Evolutionary conservation across 2,113 vertebrate genomes (phyloP).

Genomic region (Lophotis ruficrista): DNA sequence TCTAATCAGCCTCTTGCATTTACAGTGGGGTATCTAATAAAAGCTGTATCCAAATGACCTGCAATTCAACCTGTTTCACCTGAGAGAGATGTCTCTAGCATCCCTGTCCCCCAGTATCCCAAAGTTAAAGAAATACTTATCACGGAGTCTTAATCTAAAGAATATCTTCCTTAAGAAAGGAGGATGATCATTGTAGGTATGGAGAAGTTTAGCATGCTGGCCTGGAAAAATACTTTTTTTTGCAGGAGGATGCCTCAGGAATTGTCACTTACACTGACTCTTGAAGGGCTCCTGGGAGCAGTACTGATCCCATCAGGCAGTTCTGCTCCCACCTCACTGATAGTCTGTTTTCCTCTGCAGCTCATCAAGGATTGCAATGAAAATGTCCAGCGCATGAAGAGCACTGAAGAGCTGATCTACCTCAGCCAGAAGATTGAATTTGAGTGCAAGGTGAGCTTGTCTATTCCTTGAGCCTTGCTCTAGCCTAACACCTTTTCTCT

Average conservation of each 20-base stretch:
- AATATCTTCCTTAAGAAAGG: background rate
- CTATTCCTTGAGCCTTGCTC: background rate
- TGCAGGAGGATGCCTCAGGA: background rate
- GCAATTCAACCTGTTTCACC: background rate
- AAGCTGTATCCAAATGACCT: background rate
- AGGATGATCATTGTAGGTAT: background rate
- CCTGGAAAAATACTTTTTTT: background rate
- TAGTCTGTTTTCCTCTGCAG: slow-evolving; percentile 61
- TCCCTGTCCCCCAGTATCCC: background rate
- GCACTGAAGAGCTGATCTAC: slow-evolving; percentile 91
- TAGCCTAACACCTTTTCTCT: background rate
- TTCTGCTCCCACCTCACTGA: background rate
- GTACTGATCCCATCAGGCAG: background rate
- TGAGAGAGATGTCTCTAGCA: background rate
- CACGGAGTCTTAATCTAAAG: background rate
- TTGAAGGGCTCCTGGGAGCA: background rate
- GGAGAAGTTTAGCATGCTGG: background rate
- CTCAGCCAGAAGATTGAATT: slow-evolving; percentile 95
- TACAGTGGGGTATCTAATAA: background rate
- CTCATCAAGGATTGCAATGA: slow-evolving; percentile 94
- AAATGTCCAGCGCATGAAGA: slow-evolving; percentile 93
- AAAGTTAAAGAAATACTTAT: background rate
- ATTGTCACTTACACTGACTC: background rate
- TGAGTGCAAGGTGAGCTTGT: slow-evolving; percentile 87
- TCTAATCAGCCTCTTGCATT: background rate